Base-by-base conservation (phyloP, 2,888 invertebrate genomes). In the Helicoverpa assulta region DNA sequence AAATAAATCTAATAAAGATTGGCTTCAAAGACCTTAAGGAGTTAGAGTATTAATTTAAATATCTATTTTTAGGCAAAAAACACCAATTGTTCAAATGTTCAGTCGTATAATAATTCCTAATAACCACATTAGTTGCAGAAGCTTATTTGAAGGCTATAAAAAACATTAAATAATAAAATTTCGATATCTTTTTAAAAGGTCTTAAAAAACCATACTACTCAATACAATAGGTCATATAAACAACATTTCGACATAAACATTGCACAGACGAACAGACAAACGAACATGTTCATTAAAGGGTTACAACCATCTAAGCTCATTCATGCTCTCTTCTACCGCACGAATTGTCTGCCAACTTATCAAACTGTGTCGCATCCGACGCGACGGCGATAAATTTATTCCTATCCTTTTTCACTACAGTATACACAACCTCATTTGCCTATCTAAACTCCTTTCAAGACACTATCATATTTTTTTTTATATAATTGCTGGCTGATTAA, bases 381-480 rank as follows among this genome's bases (percentile, higher is more conserved):
- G 88, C 93, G 94, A 93, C 91, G 87, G 90, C 91, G 95, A 94
- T 94, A 94, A 94, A 95, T 95, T 95, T 95, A 92, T 88, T 90
- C 92, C 91, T 90, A 94, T 95, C 95, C 95, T 95, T 94, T 47
- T 89, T 95, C 95, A 88, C 80, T 81, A 86, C 88, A 61, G 40
- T 74, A 82, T 83, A 83, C 88, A 81, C 87, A 87, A 80, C 88
- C 88, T 88, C 81, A 91, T 91, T 91, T 91, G 85, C 89, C 68
- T 90, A 86, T 75, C 55, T 68, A 71, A 33, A 64, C 61, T 50
- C 14, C 14, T 37, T 21, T 37, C 60, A 67, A 54, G 53, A 14
- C 53, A 53, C 14, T 37, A 7, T 5, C n/a, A 47, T 47, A 47
- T 47, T 47, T n/a, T 47, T 26, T 40, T 18, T n/a, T 7, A 55